Conservation (phyloP, 2,797 vertebrate genomes). For the Squalus acanthias region DNA sequence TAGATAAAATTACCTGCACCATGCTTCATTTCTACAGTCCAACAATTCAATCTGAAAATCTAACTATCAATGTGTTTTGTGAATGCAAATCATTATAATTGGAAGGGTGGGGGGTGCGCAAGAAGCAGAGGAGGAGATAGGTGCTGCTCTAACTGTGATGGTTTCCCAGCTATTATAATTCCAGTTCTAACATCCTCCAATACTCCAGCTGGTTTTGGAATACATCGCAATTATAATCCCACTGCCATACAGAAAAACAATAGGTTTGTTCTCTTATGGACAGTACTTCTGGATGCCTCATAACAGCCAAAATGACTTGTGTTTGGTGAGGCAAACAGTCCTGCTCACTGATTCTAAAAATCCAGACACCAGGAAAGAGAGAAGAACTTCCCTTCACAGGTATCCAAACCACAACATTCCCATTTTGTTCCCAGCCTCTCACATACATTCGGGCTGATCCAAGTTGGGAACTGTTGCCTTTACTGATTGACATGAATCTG, state of each 20-base stretch:
- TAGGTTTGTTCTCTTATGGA: not conserved
- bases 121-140: not conserved
- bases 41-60: not conserved
- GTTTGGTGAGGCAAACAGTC: not conserved
- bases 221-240: not conserved
- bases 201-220: not conserved
- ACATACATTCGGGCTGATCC: not conserved
- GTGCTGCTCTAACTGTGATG: not conserved
- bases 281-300: not conserved
- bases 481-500: not conserved
- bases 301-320: not conserved
- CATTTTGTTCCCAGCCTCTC: not conserved
- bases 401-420: not conserved
- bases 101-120: not conserved
- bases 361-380: not conserved
- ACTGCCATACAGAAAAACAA: not conserved
- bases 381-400: not conserved
- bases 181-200: not conserved
- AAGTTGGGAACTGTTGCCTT: not conserved
- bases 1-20: not conserved
- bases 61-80: not conserved
- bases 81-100: not conserved
- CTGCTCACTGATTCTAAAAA: not conserved
- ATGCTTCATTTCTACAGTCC: not conserved
- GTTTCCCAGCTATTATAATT: not conserved